Base-by-base conservation (phyloP, 2,888 invertebrate genomes). In the Cactoblastis cactorum region DNA sequence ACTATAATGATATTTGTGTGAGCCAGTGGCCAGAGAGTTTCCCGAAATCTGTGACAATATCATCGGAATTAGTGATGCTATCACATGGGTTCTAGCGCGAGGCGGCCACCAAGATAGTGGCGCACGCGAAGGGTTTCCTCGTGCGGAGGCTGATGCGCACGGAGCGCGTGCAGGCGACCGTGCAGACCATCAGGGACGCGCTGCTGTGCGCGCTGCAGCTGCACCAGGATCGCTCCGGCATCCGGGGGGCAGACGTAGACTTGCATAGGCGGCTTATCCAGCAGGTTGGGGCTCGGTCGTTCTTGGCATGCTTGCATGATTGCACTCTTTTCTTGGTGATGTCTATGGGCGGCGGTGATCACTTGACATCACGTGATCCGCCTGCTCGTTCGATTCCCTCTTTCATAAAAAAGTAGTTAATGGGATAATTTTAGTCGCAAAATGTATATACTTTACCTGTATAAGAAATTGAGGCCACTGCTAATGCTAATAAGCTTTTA, bases 71-170 rank as follows among this genome's bases (percentile, higher is more conserved):
- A n/a, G n/a, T n/a, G n/a, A n/a, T n/a, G n/a, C 37, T 6, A 11
- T 15, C 1, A 9, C 15, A 33, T 80, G 79, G 54, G 51, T 62
- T 61, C 35, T 69, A 90, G 90, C 77, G 67, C 4, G 71, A 65
- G 62, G 95, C 95, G 2, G 95, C 94, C 12, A 91, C 91, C 18
- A 83, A 85, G 57, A 93, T 96, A 53, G 93, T 92, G 59, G 94
- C 95, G 6, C 86, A 87, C 62, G 92, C 90, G 18, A 93, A 93
- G 65, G 97, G 98, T 0, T 97, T 92, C 77, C 86, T 98, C 50
- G 94, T 95, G 17, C 92, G 98, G 45, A 91, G 97, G 38, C 89
- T 98, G 49, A 92, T 97, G 84, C 91, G 90, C 63, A 96, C 97
- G 0, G 95, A 95, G 65, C 93, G 94, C 63, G 95, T 97, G 11